phyloP scores from a whole-genome alignment of 2,888 invertebrate genomes.

The Neocrepidodera transversa region DNA sequence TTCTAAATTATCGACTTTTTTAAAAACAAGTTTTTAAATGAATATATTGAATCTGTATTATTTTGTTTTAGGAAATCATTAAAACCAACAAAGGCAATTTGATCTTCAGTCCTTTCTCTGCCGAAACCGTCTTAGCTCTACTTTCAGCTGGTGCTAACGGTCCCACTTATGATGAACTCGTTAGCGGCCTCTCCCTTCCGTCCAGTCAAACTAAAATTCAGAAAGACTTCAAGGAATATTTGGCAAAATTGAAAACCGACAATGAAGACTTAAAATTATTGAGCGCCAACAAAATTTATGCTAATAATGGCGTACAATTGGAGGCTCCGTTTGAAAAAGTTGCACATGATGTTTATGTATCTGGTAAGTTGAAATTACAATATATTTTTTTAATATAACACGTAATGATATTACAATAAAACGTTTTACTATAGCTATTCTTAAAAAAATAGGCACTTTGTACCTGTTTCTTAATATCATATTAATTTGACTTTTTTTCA shows the following conservation, averaged over 20 bases:
- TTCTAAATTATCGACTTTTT: too few species aligned
- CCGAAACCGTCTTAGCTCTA: slow-evolving; percentile 52
- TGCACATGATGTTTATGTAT: slow-evolving; percentile 67
- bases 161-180: slow-evolving; percentile 48
- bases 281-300: slow-evolving; percentile 66
- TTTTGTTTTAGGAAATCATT: slow-evolving; percentile 38
- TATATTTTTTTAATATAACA: too few species aligned
- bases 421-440: too few species aligned
- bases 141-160: slow-evolving; percentile 52
- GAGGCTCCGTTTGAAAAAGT: slow-evolving; percentile 65
- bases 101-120: slow-evolving; percentile 55
- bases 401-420: too few species aligned
- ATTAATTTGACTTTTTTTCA: too few species aligned
- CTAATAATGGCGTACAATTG: slow-evolving; percentile 64
- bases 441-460: too few species aligned
- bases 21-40: too few species aligned
- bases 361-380: slow-evolving; percentile 30
- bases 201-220: slow-evolving; percentile 32
- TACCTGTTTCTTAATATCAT: too few species aligned
- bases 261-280: slow-evolving; percentile 42
- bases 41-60: too few species aligned
- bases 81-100: slow-evolving; percentile 34
- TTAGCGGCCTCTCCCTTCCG: slow-evolving; percentile 43
- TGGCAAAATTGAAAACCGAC: slow-evolving; percentile 40
- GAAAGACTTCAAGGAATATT: slow-evolving; percentile 33